Conservation (phyloP, 2,113 vertebrate species). For the Salvator merianae region DNA sequence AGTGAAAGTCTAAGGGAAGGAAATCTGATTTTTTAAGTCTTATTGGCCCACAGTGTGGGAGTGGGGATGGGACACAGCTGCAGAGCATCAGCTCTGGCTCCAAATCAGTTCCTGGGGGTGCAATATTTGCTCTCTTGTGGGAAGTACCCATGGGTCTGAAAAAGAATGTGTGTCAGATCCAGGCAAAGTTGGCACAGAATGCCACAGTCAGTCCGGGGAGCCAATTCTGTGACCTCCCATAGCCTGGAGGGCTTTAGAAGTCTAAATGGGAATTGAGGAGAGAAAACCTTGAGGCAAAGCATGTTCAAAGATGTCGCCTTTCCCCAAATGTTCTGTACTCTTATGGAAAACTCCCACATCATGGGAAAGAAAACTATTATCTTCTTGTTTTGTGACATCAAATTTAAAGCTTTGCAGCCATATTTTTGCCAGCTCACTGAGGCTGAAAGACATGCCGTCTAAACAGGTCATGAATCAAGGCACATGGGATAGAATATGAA, state of each 20-base stretch:
- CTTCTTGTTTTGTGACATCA: constrained; percentile 22
- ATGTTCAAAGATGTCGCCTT: constrained; percentile 20
- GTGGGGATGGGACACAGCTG: constrained; percentile 40
- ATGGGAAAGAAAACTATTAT: constrained; percentile 31
- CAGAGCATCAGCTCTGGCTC: constrained; percentile 58
- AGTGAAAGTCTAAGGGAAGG: constrained; percentile 60
- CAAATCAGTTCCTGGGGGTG: constrained; percentile 61
- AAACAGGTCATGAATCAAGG: constrained; percentile 54
- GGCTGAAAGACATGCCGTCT: constrained; percentile 42
- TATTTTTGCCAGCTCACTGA: constrained; percentile 13
- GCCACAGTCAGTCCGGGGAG: constrained; percentile 40
- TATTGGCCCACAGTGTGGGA: constrained; percentile 31
- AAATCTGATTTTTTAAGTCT: constrained; percentile 57
- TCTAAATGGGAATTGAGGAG: not conserved
- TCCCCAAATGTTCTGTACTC: not conserved
- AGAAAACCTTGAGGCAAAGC: constrained; percentile 18
- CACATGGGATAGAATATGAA: constrained; percentile 42
- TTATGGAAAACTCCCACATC: constrained; percentile 28
- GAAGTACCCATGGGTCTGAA: constrained; percentile 49
- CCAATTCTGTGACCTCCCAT: constrained; percentile 48
- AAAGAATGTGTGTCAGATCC: constrained; percentile 42
- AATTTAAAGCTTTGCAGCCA: constrained; percentile 11
- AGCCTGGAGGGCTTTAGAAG: constrained; percentile 31
- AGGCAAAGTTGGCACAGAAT: constrained; percentile 23
- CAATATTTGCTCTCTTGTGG: constrained; percentile 41